Conservation (phyloP, 2,113 vertebrate genomes). For the Stigmatopora argus region DNA sequence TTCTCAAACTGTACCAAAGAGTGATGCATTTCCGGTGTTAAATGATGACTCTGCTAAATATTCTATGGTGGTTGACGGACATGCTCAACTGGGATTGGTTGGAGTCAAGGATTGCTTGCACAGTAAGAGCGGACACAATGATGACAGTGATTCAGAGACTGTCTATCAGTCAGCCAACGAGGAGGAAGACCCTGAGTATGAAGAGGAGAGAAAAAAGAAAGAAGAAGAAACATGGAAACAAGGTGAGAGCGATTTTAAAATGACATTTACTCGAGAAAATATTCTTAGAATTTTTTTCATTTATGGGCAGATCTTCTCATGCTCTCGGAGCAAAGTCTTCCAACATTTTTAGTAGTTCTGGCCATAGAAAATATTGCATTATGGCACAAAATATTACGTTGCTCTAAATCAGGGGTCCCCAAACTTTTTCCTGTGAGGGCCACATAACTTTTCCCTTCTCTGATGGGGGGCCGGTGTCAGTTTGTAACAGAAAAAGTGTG, state of each 20-base stretch:
- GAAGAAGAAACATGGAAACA: constrained; percentile 41
- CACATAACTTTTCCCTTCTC: no score
- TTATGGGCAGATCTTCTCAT: neutral
- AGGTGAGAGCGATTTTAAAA: constrained; percentile 34
- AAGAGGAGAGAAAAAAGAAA: constrained; percentile 62
- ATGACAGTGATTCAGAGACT: constrained; percentile 78
- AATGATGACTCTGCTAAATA: constrained; percentile 89
- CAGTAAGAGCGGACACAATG: constrained; percentile 70
- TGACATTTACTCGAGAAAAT: neutral
- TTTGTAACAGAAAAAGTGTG: no score
- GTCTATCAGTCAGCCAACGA: constrained; percentile 80
- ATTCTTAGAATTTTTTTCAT: neutral
- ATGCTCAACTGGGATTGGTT: constrained; percentile 86
- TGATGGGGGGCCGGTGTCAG: no score
- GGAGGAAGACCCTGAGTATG: constrained; percentile 74
- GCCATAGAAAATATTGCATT: neutral
- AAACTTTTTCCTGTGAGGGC: no score
- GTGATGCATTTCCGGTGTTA: constrained; percentile 47
- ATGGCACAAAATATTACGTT: neutral
- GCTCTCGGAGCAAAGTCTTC: neutral
- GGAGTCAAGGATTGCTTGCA: constrained; percentile 83
- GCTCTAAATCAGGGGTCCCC: no score
- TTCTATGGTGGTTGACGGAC: constrained; percentile 90
- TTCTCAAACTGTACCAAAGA: constrained; percentile 31
- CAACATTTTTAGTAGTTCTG: neutral